Evolutionary conservation across 2,888 invertebrate genomes (phyloP).

Genomic region (Camponotus fellah): DNA sequence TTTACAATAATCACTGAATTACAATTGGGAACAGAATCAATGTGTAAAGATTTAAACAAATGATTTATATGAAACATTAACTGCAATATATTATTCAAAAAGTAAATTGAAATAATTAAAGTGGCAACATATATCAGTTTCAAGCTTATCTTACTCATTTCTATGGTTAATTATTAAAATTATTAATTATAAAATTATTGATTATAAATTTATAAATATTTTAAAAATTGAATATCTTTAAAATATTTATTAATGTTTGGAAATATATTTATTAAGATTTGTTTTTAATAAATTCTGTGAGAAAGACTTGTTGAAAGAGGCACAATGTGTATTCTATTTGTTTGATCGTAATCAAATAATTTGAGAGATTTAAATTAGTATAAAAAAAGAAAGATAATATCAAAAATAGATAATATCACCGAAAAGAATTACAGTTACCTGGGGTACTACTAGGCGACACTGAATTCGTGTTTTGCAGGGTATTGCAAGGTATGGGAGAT

Average conservation of each 20-base stretch:
- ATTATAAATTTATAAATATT: neutral
- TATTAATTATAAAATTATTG: neutral
- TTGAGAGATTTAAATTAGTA: neutral
- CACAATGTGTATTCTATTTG: neutral
- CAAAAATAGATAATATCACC: neutral
- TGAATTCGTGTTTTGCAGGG: slow-evolving; percentile 82
- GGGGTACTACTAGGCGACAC: slow-evolving; percentile 84
- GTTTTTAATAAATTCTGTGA: neutral
- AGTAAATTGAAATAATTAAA: neutral
- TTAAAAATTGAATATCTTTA: neutral
- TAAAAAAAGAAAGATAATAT: neutral
- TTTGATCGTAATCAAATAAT: neutral
- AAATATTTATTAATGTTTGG: neutral
- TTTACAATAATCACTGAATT: too few relatives aligned
- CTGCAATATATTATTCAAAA: too few relatives aligned
- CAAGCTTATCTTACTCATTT: neutral
- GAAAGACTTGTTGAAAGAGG: neutral
- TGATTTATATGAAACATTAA: too few relatives aligned
- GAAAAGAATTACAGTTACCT: slow-evolving; percentile 73
- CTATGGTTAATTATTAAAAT: neutral
- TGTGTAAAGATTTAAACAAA: too few relatives aligned
- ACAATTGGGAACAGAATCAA: too few relatives aligned
- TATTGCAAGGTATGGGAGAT: slow-evolving; percentile 89
- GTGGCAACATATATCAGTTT: neutral
- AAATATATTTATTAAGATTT: neutral